These are phyloP conservation scores for Drosophila peninsularis DNA, from an alignment of 2,888 invertebrate genomes.

Conservation along the genomic window DNA sequence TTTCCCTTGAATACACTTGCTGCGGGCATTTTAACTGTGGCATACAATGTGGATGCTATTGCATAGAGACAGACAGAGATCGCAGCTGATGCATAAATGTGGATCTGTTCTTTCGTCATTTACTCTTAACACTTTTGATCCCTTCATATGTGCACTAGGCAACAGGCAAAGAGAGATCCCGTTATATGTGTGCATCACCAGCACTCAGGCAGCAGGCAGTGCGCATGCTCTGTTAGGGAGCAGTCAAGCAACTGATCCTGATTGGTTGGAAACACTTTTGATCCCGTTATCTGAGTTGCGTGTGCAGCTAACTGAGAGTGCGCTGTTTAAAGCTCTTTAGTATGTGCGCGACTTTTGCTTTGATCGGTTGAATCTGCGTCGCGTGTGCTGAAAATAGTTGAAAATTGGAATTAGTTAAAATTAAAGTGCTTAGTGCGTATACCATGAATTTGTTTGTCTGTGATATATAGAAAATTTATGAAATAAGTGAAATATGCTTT, in stretches of 20 bases:
- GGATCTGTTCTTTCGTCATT: background rate
- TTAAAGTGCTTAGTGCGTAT: background rate
- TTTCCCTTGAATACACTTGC: slow-evolving; percentile 15
- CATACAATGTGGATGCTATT: background rate
- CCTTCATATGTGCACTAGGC: background rate
- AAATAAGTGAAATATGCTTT: background rate
- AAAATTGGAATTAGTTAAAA: background rate
- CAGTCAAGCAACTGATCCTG: background rate
- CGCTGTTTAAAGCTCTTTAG: background rate
- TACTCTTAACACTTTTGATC: background rate
- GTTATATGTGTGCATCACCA: background rate
- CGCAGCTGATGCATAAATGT: no score
- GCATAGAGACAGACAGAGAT: background rate
- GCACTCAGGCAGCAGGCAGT: background rate
- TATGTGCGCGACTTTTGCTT: background rate
- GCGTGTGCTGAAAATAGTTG: background rate
- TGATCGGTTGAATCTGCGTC: background rate
- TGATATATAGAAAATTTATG: background rate
- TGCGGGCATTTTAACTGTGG: background rate
- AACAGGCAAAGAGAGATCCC: background rate
- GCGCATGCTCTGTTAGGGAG: background rate
- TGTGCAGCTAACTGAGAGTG: background rate
- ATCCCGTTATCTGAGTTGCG: slow-evolving; percentile 4
- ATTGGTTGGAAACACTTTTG: slow-evolving; percentile 1
- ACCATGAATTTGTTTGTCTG: background rate